These are phyloP conservation scores for Babyrousa celebensis DNA, from an alignment of 2,797 vertebrate species.

Conservation along the genomic window DNA sequence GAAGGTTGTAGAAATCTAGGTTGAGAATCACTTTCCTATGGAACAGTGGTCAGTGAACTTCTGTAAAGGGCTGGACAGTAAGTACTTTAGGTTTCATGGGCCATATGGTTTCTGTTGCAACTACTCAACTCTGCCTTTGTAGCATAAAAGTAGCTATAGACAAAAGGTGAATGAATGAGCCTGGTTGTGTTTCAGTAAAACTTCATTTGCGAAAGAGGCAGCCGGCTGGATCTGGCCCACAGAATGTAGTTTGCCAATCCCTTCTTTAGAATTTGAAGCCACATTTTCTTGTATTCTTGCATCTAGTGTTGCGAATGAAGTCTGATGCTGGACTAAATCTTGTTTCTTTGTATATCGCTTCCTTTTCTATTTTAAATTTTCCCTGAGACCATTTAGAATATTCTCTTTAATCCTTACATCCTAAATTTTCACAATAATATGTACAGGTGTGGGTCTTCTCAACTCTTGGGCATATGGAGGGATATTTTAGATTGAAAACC, in stretches of 20 bases:
- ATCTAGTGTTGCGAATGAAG: not conserved
- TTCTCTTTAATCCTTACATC: not conserved
- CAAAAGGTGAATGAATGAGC: not conserved
- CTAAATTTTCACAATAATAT: not conserved
- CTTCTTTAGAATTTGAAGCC: not conserved
- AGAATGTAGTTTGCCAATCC: not conserved
- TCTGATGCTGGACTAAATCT: not conserved
- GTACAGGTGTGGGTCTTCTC: not conserved
- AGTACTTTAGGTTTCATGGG: not conserved
- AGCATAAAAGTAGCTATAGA: not conserved
- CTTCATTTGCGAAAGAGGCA: not conserved
- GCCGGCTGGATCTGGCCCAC: not conserved
- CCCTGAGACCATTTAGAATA: not conserved
- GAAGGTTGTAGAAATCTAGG: not conserved
- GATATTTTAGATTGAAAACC: not conserved
- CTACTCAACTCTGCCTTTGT: not conserved
- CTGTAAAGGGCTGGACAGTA: not conserved
- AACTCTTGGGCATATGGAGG: not conserved
- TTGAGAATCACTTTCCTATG: not conserved
- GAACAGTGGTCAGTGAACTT: not conserved
- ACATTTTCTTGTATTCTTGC: not conserved
- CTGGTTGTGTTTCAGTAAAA: not conserved
- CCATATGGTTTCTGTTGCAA: no score
- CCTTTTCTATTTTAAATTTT: not conserved
- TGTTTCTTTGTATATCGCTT: not conserved